phyloP scores from a whole-genome alignment of 2,113 vertebrate species.

The Sorex fumeus region DNA sequence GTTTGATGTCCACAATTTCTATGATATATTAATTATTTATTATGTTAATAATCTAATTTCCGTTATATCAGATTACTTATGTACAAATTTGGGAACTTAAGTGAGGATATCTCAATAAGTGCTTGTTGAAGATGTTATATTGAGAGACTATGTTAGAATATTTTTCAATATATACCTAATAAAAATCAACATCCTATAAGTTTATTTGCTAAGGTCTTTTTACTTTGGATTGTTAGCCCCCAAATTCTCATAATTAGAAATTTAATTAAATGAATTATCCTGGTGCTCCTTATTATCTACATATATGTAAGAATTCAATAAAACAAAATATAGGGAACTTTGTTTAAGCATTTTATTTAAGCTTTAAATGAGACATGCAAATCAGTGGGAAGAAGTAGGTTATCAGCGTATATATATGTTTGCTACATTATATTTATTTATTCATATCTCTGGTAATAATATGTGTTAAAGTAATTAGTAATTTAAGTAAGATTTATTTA shows the following conservation, averaged over 20 bases:
- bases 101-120: background rate
- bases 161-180: background rate
- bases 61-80: background rate
- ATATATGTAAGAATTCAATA: constrained; percentile 42
- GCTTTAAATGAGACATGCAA: background rate
- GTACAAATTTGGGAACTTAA: background rate
- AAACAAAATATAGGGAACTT: too few relatives aligned
- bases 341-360: background rate
- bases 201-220: constrained; percentile 23
- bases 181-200: background rate
- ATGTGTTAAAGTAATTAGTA: background rate
- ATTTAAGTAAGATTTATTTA: constrained; percentile 18
- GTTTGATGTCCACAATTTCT: too few relatives aligned
- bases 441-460: constrained; percentile 1
- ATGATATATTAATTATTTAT: too few relatives aligned
- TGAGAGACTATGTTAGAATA: background rate
- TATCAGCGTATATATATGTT: too few relatives aligned
- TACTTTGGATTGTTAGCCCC: background rate
- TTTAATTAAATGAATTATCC: background rate
- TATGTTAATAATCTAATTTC: too few relatives aligned
- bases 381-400: background rate
- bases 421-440: background rate
- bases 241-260: background rate
- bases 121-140: background rate
- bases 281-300: background rate